Conservation (phyloP, 1,140 invertebrate genomes). For the Gryllus bimaculatus region DNA sequence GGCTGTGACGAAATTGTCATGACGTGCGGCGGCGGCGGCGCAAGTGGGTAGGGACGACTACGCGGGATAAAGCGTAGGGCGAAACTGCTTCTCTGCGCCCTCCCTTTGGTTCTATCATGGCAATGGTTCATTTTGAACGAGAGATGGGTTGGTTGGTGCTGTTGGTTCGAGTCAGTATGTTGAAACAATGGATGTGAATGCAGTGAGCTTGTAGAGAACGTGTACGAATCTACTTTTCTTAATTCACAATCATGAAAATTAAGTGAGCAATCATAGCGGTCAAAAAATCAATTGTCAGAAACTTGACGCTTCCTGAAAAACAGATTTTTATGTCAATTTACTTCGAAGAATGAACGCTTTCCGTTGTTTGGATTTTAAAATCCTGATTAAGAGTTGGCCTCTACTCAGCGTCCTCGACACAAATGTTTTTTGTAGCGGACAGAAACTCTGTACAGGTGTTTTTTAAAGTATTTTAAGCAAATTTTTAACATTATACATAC, state of each 20-base stretch:
- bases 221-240: no score
- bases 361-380: not conserved
- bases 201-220: no score
- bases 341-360: no score
- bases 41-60: constrained; percentile 9
- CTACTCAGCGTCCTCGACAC: not conserved
- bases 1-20: constrained; percentile 25
- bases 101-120: constrained; percentile 14
- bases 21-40: constrained; percentile 21
- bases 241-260: no score
- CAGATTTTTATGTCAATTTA: no score
- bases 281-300: no score
- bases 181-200: not conserved
- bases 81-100: not conserved
- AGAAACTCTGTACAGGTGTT: no score
- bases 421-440: not conserved
- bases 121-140: constrained; percentile 22
- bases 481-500: no score
- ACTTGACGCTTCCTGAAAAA: no score
- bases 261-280: no score
- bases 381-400: not conserved
- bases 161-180: not conserved
- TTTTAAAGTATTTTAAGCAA: no score
- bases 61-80: constrained; percentile 9
- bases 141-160: constrained; percentile 10